Base-by-base conservation (phyloP, 2,113 vertebrate genomes). In the Potamarius usumacintae region DNA sequence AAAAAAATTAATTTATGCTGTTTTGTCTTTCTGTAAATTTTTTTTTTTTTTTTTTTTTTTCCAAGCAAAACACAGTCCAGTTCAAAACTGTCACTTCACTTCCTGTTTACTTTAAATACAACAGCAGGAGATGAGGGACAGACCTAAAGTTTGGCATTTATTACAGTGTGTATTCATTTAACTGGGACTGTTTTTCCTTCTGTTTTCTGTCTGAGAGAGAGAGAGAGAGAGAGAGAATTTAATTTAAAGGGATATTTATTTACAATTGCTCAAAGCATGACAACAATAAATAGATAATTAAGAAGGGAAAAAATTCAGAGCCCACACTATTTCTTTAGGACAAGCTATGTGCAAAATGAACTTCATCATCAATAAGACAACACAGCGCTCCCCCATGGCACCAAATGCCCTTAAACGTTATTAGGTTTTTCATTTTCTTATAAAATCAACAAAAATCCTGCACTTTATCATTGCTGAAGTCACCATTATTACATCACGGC, bases 131-230 rank as follows among this genome's bases (percentile, higher is more conserved):
- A 86, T 18, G 20, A 86, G 50, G 7, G 7, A 57, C 85, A 86
- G 85, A 27, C 60, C 85, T 77, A 55, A 18, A 34, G 76, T 79
- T 62, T 78, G 48, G 58, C 58, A 63, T 86, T 86, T 85, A 85
- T 10, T 63, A n/a, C 42, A 80, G n/a, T 10, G 52, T 86, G 62
- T 80, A 86, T 80, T 86, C n/a, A 2, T 86, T 86, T 80, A 86
- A 67, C 58, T 27, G 17, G 4, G 71, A 34, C 71, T 52, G 71
- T 4, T n/a, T 83, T 83, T 65, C 58, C 78, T 81, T 71, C 86
- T 87, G 86, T 34, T 83, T 63, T 83, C 50, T 78, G 81, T 84
- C 86, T 15, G 48, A 15, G 50, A 81, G 55, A 42, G 42, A 42
- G 34, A 42, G 42, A 15, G 50, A 81, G 55, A 42, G 42, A 42